Conservation (phyloP, 2,113 vertebrate genomes). For the Hymenochirus boettgeri region DNA sequence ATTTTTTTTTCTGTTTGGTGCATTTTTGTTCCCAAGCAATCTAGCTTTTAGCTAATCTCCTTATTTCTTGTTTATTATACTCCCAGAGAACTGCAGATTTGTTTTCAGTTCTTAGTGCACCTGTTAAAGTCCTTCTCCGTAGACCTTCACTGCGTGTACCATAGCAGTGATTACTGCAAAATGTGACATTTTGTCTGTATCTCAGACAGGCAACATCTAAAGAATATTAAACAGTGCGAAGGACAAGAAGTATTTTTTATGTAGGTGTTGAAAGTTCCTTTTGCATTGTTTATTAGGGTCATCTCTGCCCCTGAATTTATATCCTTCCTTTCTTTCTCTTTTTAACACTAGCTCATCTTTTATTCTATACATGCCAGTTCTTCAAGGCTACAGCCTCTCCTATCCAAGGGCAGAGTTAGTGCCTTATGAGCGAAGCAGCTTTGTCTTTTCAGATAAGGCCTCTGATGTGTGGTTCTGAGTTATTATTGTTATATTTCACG, state of each 20-base stretch:
- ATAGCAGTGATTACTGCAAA: background rate
- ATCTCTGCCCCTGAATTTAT: slow-evolving; percentile 30
- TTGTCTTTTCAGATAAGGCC: slow-evolving; percentile 40
- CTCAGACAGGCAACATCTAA: background rate
- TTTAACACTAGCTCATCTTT: slow-evolving; percentile 24
- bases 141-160: background rate
- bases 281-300: slow-evolving; percentile 27
- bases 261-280: slow-evolving; percentile 1
- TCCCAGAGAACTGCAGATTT: background rate
- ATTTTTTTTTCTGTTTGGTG: background rate
- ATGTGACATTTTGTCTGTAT: slow-evolving; percentile 11
- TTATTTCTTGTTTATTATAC: background rate
- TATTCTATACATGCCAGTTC: slow-evolving; percentile 26
- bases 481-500: slow-evolving; percentile 43
- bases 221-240: slow-evolving; percentile 11
- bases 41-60: background rate
- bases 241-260: slow-evolving; percentile 24
- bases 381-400: slow-evolving; percentile 13
- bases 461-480: slow-evolving; percentile 34
- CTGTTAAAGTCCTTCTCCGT: background rate
- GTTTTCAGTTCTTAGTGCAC: background rate
- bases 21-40: background rate
- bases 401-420: slow-evolving; percentile 40
- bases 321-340: slow-evolving; percentile 5
- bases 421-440: slow-evolving; percentile 25